Conservation (phyloP, 2,888 invertebrate genomes). For the Nomada flava region DNA sequence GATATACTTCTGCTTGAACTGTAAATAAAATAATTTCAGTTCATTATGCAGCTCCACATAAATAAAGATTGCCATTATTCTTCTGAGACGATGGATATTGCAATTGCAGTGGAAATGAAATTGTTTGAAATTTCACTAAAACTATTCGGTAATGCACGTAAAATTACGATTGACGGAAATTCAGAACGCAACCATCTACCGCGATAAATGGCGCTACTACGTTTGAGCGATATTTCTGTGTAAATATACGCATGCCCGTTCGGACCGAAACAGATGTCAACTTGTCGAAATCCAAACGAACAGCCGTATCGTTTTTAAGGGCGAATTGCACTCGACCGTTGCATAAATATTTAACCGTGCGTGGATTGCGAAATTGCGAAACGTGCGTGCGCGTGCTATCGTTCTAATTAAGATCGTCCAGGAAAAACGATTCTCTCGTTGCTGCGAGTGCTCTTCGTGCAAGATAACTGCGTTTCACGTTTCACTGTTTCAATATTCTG, state of each 20-base stretch:
- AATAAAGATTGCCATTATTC: too few relatives aligned
- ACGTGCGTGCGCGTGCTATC: not conserved
- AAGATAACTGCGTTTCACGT: constrained; percentile 22
- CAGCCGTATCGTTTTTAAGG: constrained; percentile 36
- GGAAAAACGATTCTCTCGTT: constrained; percentile 21
- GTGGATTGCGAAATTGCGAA: not conserved
- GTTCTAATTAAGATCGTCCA: constrained; percentile 33
- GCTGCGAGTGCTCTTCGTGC: constrained; percentile 2
- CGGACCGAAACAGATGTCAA: constrained; percentile 34
- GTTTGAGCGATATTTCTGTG: constrained; percentile 20
- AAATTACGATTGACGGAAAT: too few relatives aligned
- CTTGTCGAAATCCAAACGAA: constrained; percentile 33
- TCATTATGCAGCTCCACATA: too few relatives aligned
- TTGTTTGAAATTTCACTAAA: too few relatives aligned
- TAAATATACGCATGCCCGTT: constrained; percentile 21
- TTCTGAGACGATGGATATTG: too few relatives aligned
- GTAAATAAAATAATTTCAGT: too few relatives aligned
- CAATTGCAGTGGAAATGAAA: too few relatives aligned
- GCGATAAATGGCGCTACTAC: constrained; percentile 27
- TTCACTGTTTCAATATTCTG: constrained; percentile 1
- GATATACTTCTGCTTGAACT: too few relatives aligned
- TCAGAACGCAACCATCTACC: not conserved
- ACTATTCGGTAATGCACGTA: too few relatives aligned
- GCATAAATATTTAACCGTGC: constrained; percentile 29
- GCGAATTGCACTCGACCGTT: constrained; percentile 12